Base-by-base conservation (phyloP, 2,888 invertebrate genomes). In the Nephrotoma flavescens region DNA sequence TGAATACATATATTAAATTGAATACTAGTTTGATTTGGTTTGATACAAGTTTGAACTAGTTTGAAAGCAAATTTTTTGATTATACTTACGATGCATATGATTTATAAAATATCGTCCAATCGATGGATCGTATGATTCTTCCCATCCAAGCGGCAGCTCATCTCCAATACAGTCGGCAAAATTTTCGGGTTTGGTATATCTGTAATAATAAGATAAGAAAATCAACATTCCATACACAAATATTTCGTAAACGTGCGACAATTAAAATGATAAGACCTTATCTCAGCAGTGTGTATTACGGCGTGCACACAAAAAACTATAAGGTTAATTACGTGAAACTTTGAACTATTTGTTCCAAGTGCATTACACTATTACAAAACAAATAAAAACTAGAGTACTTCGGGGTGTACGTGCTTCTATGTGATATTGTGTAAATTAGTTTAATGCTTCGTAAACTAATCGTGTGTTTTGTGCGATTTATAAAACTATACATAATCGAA, bases 101-200 rank as follows among this genome's bases (percentile, higher is more conserved):
- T 99, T 97, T 92, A 98, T 98, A 93, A 97, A 99, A 93, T 98
- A 99, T 88, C 96, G 95, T 89, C 99, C 98, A 91, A 98, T 96
- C 92, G 97, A 96, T 89, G 96, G 96, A 92, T 99, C 98, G 92
- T 96, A 97, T 86, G 96, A 96, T 93, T 98, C 97, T 92, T 99
- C 98, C 99, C 99, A 99, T 88, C 99, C 99, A 90, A 98, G 94
- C 86, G 98, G 98, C 91, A 99, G 92, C 92, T 99, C 98, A 94
- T 98, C 98, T 90, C 98, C 98, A 91, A 98, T 96, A 93, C 99
- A 99, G 92, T 99, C 99, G 89, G 98, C 98, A 93, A 99, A 99
- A 87, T 97, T 95, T 92, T 97, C 97, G 88, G 99, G 98, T 93
- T 99, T 99, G 89, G 98, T 98, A 91, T 95, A 97, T 93, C 98